Base-by-base conservation (phyloP, 2,797 vertebrate genomes). In the Parambassis ranga region DNA sequence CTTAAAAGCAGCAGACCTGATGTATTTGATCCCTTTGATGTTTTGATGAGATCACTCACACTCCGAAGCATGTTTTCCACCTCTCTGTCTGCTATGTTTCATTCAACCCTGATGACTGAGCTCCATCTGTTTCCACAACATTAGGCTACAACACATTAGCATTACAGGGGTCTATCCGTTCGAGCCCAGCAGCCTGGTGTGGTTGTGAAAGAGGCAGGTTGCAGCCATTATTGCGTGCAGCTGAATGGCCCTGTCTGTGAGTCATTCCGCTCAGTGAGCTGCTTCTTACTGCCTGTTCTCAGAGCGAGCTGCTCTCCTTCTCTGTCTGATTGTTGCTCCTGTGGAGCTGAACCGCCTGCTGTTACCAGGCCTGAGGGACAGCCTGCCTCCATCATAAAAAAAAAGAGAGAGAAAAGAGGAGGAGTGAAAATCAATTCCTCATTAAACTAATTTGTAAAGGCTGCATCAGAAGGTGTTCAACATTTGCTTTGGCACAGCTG, bases 381-480 rank as follows among this genome's bases (percentile, higher is more conserved):
- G 83, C 62, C 79, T 75, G 79, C 69, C 71, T 80, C 16, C 3
- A 53, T 74, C 73, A 18, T 20, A 18, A 28, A 63, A 42, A 64
- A 50, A 35, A 48, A 14, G 43, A 35, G 19, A 24, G 20, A 27
- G 23, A 50, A 18, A 10, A 27, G 6, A 35, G 51, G 51, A 61
- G 58, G 65, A 82, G 75, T 20, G 79, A 81, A 90, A 91, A 90
- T 90, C 87, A 86, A 91, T 91, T 90, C 83, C 88, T 91, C 87
- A 88, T 91, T 90, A 90, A 89, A 87, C 87, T 87, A 90, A 90
- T 89, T 86, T 91, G 89, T 91, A 88, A 89, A 87, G 78, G 84
- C 82, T 82, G 85, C 86, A 85, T 90, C 84, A 85, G 86, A 89
- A 85, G 84, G 82, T 89, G 89, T 89, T 87, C 86, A 88, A 87